Conservation (phyloP, 1,140 invertebrate genomes). For the Steinernema feltiae region DNA sequence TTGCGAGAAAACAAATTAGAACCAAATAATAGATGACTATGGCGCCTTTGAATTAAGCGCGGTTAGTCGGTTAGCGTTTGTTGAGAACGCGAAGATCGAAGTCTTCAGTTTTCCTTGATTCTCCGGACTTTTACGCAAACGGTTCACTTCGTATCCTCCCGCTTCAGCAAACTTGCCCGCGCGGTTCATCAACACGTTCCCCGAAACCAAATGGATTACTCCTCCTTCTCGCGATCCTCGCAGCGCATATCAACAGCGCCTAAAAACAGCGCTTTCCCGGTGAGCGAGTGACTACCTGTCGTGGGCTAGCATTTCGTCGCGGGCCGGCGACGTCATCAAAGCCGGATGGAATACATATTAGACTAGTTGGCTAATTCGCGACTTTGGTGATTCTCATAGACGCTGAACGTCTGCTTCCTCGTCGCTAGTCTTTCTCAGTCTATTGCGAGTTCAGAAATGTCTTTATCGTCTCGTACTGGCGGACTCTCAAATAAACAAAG, state of each 20-base stretch:
- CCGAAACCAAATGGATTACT: neutral
- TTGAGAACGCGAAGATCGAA: neutral
- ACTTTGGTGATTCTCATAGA: neutral
- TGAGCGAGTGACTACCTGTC: neutral
- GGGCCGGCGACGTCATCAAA: neutral
- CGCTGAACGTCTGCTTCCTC: neutral
- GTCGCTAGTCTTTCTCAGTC: neutral
- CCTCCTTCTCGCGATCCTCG: neutral
- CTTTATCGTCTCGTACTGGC: neutral
- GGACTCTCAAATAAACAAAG: constrained; percentile 12
- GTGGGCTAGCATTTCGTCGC: neutral
- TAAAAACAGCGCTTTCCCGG: neutral
- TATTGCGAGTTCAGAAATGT: neutral
- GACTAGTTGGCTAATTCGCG: neutral
- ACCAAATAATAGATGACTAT: too few species aligned
- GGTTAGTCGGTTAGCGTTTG: too few species aligned
- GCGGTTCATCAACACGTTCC: neutral
- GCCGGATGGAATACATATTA: neutral
- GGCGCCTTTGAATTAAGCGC: too few species aligned
- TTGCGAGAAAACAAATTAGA: too few species aligned
- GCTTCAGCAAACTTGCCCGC: neutral
- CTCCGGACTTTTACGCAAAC: neutral
- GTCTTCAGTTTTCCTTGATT: neutral
- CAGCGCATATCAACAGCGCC: neutral
- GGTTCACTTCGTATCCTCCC: neutral